Percentiles rank a stretch among this genome's conserved stretches.
These are phyloP conservation scores for Eulemur macaco DNA, from an alignment of 2,113 vertebrate species.

Conservation along the genomic window DNA sequence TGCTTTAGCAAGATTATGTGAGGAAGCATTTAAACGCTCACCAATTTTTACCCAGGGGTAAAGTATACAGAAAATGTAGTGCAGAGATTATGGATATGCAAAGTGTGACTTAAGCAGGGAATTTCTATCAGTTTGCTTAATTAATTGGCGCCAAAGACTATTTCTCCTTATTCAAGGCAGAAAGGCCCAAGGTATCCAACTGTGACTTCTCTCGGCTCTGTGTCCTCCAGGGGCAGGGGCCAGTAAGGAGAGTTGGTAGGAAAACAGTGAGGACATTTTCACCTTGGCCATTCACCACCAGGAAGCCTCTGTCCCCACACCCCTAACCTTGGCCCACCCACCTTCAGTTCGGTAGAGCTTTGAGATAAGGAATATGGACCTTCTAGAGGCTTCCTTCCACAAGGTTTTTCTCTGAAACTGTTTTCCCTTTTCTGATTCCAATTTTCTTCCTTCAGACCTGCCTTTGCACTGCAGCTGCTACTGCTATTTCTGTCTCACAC, in stretches of 20 bases:
- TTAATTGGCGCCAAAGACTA: constrained; percentile 84
- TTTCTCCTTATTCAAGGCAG: constrained; percentile 70
- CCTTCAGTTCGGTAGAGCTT: not conserved
- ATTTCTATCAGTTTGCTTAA: constrained; percentile 88
- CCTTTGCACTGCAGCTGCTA: not conserved
- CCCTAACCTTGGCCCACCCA: not conserved
- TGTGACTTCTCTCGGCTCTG: constrained; percentile 42
- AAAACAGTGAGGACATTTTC: not conserved
- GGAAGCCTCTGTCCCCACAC: not conserved
- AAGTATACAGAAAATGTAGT: constrained; percentile 87
- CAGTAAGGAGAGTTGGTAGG: not conserved
- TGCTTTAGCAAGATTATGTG: constrained; percentile 90
- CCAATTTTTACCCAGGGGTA: constrained; percentile 89
- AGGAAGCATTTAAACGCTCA: constrained; percentile 87
- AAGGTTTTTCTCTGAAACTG: not conserved
- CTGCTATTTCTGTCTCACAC: not conserved
- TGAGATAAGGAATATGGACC: not conserved
- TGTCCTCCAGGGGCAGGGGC: not conserved
- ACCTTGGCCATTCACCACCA: not conserved
- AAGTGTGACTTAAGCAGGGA: constrained; percentile 80
- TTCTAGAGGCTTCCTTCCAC: not conserved
- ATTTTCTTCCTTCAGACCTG: not conserved
- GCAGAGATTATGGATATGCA: constrained; percentile 88
- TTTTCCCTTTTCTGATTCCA: not conserved
- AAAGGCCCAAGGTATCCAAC: constrained; percentile 59